These are phyloP conservation scores for Sesamia nonagrioides DNA, from an alignment of 1,140 invertebrate genomes.

Conservation along the genomic window DNA sequence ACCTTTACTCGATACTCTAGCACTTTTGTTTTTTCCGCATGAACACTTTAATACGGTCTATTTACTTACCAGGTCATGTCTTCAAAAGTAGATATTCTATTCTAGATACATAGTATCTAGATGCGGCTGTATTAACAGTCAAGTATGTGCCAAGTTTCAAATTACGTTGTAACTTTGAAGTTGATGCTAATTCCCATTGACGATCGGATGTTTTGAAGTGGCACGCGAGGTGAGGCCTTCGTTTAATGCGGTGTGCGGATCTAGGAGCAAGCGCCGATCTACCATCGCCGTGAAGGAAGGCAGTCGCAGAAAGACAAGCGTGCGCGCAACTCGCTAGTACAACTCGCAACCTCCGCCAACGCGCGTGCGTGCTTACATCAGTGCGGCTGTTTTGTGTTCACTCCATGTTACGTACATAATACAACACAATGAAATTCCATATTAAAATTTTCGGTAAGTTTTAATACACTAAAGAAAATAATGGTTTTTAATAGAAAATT, in stretches of 20 bases:
- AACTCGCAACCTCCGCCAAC: constrained; percentile 44
- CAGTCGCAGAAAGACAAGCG: constrained; percentile 73
- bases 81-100: constrained; percentile 24
- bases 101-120: no score
- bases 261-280: constrained; percentile 41
- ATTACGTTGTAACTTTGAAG: constrained; percentile 34
- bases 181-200: constrained; percentile 61
- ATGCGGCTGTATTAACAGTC: constrained; percentile 8
- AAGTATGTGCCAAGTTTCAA: constrained; percentile 32
- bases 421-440: constrained; percentile 74
- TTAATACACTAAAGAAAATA: not conserved
- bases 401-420: constrained; percentile 58
- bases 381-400: constrained; percentile 67
- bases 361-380: constrained; percentile 55
- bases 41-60: constrained; percentile 10
- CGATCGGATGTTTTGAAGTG: constrained; percentile 64
- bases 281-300: constrained; percentile 50
- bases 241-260: constrained; percentile 55
- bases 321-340: constrained; percentile 66
- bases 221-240: constrained; percentile 68
- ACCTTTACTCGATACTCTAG: not conserved
- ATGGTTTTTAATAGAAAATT: not conserved
- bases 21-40: not conserved
- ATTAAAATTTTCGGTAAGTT: constrained; percentile 79
- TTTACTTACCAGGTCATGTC: constrained; percentile 8